Evolutionary conservation across 1,140 invertebrate species (phyloP), one percentile per base, ranked within the genome.

Genomic region (Heliconius hermathena): DNA sequence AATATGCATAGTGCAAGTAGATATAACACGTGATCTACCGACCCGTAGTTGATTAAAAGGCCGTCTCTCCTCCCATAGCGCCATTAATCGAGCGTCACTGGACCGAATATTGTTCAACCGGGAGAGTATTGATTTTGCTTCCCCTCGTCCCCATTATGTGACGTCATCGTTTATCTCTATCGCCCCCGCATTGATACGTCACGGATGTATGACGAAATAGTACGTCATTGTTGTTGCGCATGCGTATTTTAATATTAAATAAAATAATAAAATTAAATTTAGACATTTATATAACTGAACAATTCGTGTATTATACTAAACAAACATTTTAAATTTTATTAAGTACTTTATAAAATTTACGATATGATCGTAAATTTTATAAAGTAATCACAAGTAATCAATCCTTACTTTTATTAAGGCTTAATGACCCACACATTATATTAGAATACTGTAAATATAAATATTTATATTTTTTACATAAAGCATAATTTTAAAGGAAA

Each of bases 31-130:
- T 90, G 91, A 92, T 83, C 85, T 87, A 85, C 77, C 91, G 90
- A 93, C 89, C 91, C 91, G 90, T 94, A 80, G 66, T 76, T 87
- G 88, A 86, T 89, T 87, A 74, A 90, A 89, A 92, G 89, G 89
- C 89, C 87, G 82, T 82, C 84, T 89, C 85, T 87, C 83, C 84
- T 88, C 82, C 80, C 80, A 81, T 87, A 82, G 76, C 79, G 80
- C 74, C 82, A 89, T 88, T 91, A 91, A 84, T 87, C 87, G 87
- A 91, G 85, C 90, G 87, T 89, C 88, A 88, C 85, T 89, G 88
- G 85, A 84, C 87, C 86, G 77, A 85, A 86, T 88, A 90, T 87
- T 90, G 88, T 86, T 88, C 87, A 82, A 82, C 66, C 70, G 81
- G 73, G 81, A 77, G 77, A 73, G 71, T 90, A 92, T 91, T 86